Conservation (phyloP, 1,140 invertebrate species). For the Ostrea edulis region DNA sequence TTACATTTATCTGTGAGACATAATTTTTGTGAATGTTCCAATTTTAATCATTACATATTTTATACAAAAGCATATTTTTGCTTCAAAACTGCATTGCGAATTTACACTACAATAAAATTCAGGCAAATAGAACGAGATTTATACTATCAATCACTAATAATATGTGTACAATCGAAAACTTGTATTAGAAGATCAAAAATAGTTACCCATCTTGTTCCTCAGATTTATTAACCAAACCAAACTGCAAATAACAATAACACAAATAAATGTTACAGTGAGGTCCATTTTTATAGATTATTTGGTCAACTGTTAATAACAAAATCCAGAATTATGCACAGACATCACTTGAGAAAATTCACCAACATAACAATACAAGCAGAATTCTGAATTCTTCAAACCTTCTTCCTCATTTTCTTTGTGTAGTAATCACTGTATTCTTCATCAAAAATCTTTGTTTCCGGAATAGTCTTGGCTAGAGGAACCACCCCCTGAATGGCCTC, state of each 20-base stretch:
- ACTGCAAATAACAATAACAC: background rate
- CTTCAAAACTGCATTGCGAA: too few relatives aligned
- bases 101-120: too few relatives aligned
- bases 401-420: conserved; percentile 70
- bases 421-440: conserved; percentile 66
- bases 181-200: conserved; percentile 70
- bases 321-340: background rate
- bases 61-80: too few relatives aligned
- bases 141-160: too few relatives aligned
- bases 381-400: conserved; percentile 57
- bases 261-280: background rate
- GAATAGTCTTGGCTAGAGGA: conserved; percentile 65
- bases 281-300: background rate
- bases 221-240: background rate
- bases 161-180: too few relatives aligned
- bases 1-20: too few relatives aligned
- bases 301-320: background rate
- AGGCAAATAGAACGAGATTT: too few relatives aligned
- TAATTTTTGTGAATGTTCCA: too few relatives aligned
- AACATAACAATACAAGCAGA: too few relatives aligned
- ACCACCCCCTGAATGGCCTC: conserved; percentile 82
- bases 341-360: background rate
- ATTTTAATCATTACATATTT: too few relatives aligned
- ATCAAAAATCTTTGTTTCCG: conserved; percentile 71
- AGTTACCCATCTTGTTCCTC: conserved; percentile 23